A percentile compares a stretch with the other conserved stretches of the same genome.
phyloP scores from a whole-genome alignment of 2,113 vertebrate species.

The Chlorocebus sabaeus region DNA sequence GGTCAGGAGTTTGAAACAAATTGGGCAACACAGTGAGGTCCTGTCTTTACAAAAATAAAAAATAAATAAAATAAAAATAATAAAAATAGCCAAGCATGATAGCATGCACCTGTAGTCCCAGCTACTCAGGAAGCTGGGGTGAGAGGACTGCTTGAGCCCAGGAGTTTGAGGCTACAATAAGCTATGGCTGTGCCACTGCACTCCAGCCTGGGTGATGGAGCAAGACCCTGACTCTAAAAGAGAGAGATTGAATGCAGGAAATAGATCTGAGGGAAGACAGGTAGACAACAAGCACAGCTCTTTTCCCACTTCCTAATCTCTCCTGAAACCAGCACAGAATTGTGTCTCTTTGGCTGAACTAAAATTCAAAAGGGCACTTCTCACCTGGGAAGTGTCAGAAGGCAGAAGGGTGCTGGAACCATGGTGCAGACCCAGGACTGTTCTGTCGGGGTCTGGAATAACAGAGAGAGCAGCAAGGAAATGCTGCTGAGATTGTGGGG shows the following conservation, averaged over 20 bases:
- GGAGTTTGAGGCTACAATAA: too few species aligned
- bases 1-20: too few species aligned
- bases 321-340: neutral
- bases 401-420: neutral
- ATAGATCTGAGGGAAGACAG: neutral
- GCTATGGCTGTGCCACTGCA: too few species aligned
- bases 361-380: neutral
- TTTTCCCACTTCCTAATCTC: neutral
- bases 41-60: too few species aligned
- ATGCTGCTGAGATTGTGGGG: neutral
- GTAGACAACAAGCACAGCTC: rapidly evolving
- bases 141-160: too few species aligned
- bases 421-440: too few species aligned
- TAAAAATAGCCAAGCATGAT: too few species aligned
- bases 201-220: too few species aligned
- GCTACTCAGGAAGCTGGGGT: too few species aligned
- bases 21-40: too few species aligned
- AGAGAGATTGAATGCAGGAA: neutral
- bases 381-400: neutral
- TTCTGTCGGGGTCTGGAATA: neutral
- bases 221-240: neutral
- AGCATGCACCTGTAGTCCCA: too few species aligned
- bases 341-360: neutral
- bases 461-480: neutral
- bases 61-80: too few species aligned